These are phyloP conservation scores for Vespertilio murinus DNA, from an alignment of 2,797 vertebrate species.

Conservation along the genomic window DNA sequence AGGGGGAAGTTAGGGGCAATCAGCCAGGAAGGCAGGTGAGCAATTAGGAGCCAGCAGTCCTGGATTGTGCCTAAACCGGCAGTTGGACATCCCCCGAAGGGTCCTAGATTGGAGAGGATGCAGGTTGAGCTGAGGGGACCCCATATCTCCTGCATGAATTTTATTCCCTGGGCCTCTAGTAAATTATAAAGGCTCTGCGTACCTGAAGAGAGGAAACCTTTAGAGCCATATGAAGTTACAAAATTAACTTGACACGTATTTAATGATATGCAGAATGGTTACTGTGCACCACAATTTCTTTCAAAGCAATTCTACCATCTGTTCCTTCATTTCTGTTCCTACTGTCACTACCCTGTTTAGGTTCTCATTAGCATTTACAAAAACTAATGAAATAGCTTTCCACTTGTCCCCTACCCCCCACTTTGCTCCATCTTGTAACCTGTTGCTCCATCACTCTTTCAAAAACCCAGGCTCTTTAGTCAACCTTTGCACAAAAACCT, in stretches of 20 bases:
- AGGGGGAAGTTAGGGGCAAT: too few species aligned
- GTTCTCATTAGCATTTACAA: slow-evolving; percentile 21
- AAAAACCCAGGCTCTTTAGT: background rate
- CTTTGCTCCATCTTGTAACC: background rate
- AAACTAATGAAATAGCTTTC: background rate
- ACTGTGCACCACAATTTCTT: slow-evolving; percentile 55
- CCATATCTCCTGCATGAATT: too few species aligned
- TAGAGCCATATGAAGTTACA: slow-evolving; percentile 50
- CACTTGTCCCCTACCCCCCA: background rate
- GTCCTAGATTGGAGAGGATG: too few species aligned
- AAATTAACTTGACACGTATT: slow-evolving; percentile 52
- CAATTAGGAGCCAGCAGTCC: too few species aligned
- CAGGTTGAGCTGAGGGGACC: too few species aligned
- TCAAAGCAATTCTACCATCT: slow-evolving; percentile 67
- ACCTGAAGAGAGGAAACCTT: slow-evolving; percentile 61
- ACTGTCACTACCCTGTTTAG: slow-evolving; percentile 22
- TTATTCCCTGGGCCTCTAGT: too few species aligned
- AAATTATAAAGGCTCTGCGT: background rate
- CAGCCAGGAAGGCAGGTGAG: too few species aligned
- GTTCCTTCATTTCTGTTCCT: slow-evolving; percentile 62
- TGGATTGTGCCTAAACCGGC: too few species aligned
- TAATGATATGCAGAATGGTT: slow-evolving; percentile 64
- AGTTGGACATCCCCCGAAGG: too few species aligned
- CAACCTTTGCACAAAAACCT: background rate
- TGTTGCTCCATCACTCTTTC: background rate